These are phyloP conservation scores for Montipora capitata DNA, from an alignment of 92 coral and sea anemone species.

Conservation along the genomic window DNA sequence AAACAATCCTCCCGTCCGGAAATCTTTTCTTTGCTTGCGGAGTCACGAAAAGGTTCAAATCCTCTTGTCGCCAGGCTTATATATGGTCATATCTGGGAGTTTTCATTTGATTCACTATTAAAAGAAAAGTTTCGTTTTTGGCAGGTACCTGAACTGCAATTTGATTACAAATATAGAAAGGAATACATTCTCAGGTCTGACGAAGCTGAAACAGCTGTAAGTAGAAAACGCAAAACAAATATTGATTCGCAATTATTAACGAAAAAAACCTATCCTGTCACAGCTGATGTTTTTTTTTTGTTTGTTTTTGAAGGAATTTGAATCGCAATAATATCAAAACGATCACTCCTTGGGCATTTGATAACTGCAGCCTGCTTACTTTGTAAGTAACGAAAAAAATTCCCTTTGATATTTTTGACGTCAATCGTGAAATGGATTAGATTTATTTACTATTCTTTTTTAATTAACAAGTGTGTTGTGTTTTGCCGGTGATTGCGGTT, in stretches of 20 bases:
- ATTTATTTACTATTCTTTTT: too few species aligned
- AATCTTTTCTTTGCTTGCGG: too few species aligned
- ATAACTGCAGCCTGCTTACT: constrained; percentile 27
- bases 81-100: too few species aligned
- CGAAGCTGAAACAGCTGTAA: background rate
- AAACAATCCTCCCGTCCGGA: too few species aligned
- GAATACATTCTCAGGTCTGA: constrained; percentile 4
- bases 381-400: constrained; percentile 55
- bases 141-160: constrained; percentile 17
- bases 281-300: background rate
- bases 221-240: background rate
- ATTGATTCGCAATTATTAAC: background rate
- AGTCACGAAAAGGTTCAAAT: too few species aligned
- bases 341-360: constrained; percentile 67
- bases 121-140: background rate
- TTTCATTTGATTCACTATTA: background rate
- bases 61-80: too few species aligned
- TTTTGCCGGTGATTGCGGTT: too few species aligned
- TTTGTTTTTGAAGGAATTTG: constrained; percentile 39
- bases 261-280: too few species aligned
- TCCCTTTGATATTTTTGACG: background rate
- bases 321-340: constrained; percentile 36
- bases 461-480: too few species aligned
- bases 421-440: background rate
- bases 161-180: background rate